Evolutionary conservation across 1,140 invertebrate genomes (phyloP).

Genomic region (Coenobita brevimanus): DNA sequence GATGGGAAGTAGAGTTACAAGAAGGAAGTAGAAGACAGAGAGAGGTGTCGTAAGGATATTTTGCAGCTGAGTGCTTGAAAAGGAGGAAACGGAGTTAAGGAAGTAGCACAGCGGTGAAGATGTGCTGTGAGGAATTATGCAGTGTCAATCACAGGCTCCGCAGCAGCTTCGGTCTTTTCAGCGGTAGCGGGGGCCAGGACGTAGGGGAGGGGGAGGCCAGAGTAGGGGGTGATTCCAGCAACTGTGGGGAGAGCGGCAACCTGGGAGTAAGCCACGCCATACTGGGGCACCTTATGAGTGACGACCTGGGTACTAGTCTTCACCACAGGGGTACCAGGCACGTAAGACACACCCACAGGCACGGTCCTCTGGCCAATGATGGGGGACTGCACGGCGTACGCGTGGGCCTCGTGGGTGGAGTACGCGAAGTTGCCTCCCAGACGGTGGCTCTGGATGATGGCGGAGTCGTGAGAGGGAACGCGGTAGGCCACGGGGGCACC

Average conservation of each 20-base stretch:
- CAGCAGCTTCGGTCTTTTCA: background rate
- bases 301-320: slow-evolving; percentile 57
- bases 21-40: no score
- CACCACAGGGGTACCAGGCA: slow-evolving; percentile 63
- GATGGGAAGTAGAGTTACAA: no score
- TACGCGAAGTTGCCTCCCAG: slow-evolving; percentile 78
- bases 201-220: background rate
- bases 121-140: background rate
- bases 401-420: slow-evolving; percentile 76
- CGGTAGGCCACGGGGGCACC: slow-evolving; percentile 73
- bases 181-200: background rate
- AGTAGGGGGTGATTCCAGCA: slow-evolving; percentile 14
- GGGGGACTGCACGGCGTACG: slow-evolving; percentile 75
- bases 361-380: slow-evolving; percentile 73
- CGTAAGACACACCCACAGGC: slow-evolving; percentile 72
- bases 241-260: slow-evolving; percentile 18
- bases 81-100: no score
- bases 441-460: slow-evolving; percentile 76
- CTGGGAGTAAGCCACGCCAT: background rate
- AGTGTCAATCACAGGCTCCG: slow-evolving; percentile 17
- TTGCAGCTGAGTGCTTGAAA: no score
- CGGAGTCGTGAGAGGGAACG: slow-evolving; percentile 75
- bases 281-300: slow-evolving; percentile 49
- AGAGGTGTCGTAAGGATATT: no score
- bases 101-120: no score